A percentile compares a stretch with the other conserved stretches of the same genome.
phyloP scores from a whole-genome alignment of 2,113 vertebrate species.

The Notechis scutatus region DNA sequence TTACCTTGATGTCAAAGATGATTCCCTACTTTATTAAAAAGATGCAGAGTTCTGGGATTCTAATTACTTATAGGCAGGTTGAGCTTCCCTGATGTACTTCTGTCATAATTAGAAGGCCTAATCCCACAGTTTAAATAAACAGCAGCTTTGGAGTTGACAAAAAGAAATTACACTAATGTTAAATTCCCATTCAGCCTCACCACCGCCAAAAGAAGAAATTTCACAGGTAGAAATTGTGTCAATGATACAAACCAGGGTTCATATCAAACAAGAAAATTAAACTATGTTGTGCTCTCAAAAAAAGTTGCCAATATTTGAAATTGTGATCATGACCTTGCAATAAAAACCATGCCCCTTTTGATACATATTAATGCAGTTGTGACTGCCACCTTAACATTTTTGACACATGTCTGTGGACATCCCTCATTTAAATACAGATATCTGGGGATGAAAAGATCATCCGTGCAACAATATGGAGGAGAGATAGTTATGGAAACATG shows the following conservation, averaged over 20 bases:
- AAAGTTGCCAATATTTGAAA: not conserved
- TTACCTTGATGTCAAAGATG: slow-evolving; percentile 6
- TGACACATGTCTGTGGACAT: not conserved
- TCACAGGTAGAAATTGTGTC: not conserved
- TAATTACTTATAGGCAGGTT: slow-evolving; percentile 18
- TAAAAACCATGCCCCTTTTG: not conserved
- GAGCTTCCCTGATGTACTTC: slow-evolving; percentile 3
- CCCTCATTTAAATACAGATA: not conserved
- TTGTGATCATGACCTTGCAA: not conserved
- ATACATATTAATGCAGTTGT: not conserved
- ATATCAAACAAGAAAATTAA: not conserved
- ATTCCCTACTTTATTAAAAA: slow-evolving; percentile 20
- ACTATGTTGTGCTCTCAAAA: not conserved
- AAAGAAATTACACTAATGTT: not conserved
- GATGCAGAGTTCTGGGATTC: not conserved
- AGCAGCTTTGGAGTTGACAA: not conserved
- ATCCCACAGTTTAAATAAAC: not conserved
- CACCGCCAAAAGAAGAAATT: not conserved
- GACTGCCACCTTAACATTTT: not conserved
- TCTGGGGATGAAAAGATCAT: not conserved
- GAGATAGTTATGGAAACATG: not conserved
- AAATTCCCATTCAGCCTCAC: not conserved
- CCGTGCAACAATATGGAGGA: not conserved
- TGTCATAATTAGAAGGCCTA: slow-evolving; percentile 24
- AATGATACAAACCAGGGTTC: not conserved